Conservation (phyloP, 2,797 vertebrate genomes). For the Lateolabrax maculatus region DNA sequence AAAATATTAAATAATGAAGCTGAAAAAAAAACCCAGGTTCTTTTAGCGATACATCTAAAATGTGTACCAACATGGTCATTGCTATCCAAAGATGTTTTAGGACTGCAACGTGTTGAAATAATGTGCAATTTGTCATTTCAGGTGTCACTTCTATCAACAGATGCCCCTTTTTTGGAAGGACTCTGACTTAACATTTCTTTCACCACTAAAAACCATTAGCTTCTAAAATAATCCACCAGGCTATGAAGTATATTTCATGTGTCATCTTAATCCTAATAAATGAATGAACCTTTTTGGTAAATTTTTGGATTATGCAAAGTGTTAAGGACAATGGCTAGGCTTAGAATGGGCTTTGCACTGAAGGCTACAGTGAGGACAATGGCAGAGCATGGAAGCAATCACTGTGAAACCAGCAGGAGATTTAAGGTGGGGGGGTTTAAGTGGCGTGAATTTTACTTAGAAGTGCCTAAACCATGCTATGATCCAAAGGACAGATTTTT, state of each 20-base stretch:
- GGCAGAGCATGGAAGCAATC: neutral
- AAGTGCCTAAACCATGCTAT: neutral
- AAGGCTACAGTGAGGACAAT: neutral
- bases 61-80: neutral
- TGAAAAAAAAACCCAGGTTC: neutral
- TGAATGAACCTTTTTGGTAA: neutral
- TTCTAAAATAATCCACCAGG: constrained; percentile 1
- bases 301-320: neutral
- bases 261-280: neutral
- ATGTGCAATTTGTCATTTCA: neutral
- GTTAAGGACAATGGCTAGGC: neutral
- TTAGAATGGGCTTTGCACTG: neutral
- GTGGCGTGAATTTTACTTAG: neutral
- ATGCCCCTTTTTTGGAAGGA: neutral
- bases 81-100: neutral
- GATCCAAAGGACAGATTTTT: neutral
- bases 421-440: neutral
- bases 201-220: neutral
- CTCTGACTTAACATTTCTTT: neutral
- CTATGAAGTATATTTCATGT: neutral
- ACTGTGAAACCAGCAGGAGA: neutral
- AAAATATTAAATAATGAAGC: neutral
- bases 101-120: neutral
- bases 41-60: neutral
- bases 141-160: neutral